Evolutionary conservation across 2,113 vertebrate genomes (phyloP).

Genomic region (Phrynosoma blainvillii): DNA sequence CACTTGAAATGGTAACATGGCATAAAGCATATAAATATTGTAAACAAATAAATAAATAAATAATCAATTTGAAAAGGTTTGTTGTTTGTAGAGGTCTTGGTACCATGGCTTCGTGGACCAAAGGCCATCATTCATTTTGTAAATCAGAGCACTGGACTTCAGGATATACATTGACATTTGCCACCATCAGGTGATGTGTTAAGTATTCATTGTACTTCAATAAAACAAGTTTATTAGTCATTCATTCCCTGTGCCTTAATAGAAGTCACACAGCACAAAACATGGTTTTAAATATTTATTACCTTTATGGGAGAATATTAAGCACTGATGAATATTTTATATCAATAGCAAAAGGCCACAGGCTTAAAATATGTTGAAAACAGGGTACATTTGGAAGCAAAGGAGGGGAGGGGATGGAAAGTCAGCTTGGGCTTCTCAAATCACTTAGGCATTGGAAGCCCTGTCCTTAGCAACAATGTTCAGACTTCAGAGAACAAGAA

Average conservation of each 20-base stretch:
- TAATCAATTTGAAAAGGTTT: not conserved
- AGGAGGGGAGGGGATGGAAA: slow-evolving; percentile 46
- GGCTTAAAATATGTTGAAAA: slow-evolving; percentile 51
- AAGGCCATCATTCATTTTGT: not conserved
- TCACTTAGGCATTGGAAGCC: not conserved
- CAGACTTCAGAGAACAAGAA: not conserved
- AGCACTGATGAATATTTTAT: slow-evolving; percentile 47
- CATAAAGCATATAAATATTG: not conserved
- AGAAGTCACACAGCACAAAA: slow-evolving; percentile 34
- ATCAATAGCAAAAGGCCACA: slow-evolving; percentile 32
- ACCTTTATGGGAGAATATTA: slow-evolving; percentile 37
- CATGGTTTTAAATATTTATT: slow-evolving; percentile 38
- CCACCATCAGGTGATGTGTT: not conserved
- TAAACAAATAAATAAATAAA: slow-evolving; percentile 16
- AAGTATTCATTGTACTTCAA: slow-evolving; percentile 6
- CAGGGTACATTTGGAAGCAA: slow-evolving; percentile 41
- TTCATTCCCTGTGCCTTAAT: slow-evolving; percentile 11
- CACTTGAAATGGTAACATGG: not conserved
- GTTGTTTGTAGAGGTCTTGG: too few species aligned
- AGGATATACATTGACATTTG: not conserved
- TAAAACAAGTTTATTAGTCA: slow-evolving; percentile 16
- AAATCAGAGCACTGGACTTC: not conserved
- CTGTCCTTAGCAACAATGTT: not conserved
- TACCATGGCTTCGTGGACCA: not conserved
- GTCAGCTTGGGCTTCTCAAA: slow-evolving; percentile 3